Evolutionary conservation across 2,113 vertebrate genomes (phyloP).

Genomic region (Scartelaos histophorus): DNA sequence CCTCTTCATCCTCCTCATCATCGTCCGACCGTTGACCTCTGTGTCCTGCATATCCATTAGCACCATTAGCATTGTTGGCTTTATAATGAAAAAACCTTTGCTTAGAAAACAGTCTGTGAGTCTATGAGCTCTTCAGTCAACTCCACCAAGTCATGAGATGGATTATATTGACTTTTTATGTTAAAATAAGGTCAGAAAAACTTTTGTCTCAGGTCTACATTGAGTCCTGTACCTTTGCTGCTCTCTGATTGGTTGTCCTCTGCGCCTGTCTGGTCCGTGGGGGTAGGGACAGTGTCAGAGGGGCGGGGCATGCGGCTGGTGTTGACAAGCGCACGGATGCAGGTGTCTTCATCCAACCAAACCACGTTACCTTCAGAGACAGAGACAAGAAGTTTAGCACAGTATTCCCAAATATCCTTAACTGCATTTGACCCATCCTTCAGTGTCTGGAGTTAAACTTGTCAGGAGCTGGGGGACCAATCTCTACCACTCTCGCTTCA

Average conservation of each 20-base stretch:
- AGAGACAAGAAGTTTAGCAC: background rate
- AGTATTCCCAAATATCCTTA: too few relatives aligned
- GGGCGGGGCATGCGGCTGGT: constrained; percentile 85
- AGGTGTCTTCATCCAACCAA: constrained; percentile 95
- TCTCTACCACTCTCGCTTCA: too few relatives aligned
- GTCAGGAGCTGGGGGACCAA: too few relatives aligned
- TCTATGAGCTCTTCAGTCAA: too few relatives aligned
- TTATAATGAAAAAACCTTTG: too few relatives aligned
- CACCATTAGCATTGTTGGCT: background rate
- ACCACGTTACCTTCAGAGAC: constrained; percentile 89
- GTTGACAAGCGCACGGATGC: constrained; percentile 90
- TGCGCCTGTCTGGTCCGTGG: constrained; percentile 53
- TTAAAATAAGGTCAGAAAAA: too few relatives aligned
- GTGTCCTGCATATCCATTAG: constrained; percentile 33
- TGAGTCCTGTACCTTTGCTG: constrained; percentile 66
- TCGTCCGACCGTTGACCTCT: constrained; percentile 76
- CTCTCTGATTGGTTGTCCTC: constrained; percentile 67
- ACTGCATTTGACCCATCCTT: too few relatives aligned
- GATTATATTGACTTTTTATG: too few relatives aligned
- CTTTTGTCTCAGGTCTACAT: too few relatives aligned
- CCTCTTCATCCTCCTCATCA: constrained; percentile 77
- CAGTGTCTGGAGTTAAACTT: too few relatives aligned
- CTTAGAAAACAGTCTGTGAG: too few relatives aligned
- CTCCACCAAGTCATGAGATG: too few relatives aligned
- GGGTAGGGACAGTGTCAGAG: constrained; percentile 68